Base-by-base conservation (phyloP, 2,797 vertebrate genomes). In the Liparis tanakae region DNA sequence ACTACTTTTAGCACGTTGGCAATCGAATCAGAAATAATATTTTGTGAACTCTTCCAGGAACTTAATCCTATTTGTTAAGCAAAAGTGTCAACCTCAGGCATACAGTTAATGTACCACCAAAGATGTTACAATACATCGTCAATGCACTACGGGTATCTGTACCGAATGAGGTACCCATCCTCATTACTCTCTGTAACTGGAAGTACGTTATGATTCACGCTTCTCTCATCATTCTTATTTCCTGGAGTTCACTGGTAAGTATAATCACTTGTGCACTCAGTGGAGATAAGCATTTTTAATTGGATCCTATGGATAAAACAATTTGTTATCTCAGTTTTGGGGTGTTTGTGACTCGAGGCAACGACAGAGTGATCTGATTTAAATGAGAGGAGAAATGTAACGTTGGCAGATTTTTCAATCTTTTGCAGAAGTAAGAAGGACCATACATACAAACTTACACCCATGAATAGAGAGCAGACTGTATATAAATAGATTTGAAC, bases 211-310 rank as follows among this genome's bases (percentile, higher is more conserved):
- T 70, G 43, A 82, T 69, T 80, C 54, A 10, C 8, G 66, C 46
- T 71, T 46, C 60, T 74, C 67, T 80, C 53, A 43, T 83, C 68
- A 72, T 55, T 71, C 37, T 60, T 62, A 85, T 79, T 87, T 87
- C 79, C 71, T 89, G 43, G 78, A 87, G 71, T 86, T 89, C 69
- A 76, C 69, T 78, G 72, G 67, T 61, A 84, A 84, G 67, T 75
- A 67, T 83, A 89, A 91, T 89, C 79, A 61, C 76, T 85, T 76
- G 66, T 88, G 76, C 74, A 71, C 78, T 90, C 79, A 61, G 62
- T 69, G 66, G 61, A 70, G 87, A 91, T 90, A 87, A 90, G 79
- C 36, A 90, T 83, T 93, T 90, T 91, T 93, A 92, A 93, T 92
- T 92, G 91, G 83, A 90, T 90, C 84, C 74, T 88, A 79, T 89